A percentile compares a stretch with the other conserved stretches of the same genome.
These are phyloP conservation scores for Sitophilus oryzae DNA, from an alignment of 1,140 invertebrate genomes.

Conservation along the genomic window DNA sequence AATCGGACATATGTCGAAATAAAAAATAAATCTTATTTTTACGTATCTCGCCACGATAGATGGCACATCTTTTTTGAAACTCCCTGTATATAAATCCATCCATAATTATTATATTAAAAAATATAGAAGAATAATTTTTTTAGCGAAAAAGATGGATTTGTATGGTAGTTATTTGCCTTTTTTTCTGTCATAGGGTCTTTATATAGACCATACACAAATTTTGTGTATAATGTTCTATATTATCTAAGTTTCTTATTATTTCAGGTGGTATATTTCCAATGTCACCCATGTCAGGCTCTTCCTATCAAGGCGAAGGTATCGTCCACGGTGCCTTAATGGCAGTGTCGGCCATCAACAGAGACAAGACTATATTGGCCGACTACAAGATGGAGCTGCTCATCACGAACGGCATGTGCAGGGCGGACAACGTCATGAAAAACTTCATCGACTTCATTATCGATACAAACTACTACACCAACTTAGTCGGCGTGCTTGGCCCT, in stretches of 20 bases:
- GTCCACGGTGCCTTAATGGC: conserved; percentile 61
- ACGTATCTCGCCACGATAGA: too few species aligned
- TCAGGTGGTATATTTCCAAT: conserved; percentile 74
- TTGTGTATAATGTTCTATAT: neutral
- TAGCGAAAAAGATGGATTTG: too few species aligned
- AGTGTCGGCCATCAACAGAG: conserved; percentile 57
- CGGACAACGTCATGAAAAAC: conserved; percentile 70
- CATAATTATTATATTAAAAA: too few species aligned
- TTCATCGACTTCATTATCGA: conserved; percentile 69
- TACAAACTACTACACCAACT: conserved; percentile 46
- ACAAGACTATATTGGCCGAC: conserved; percentile 54
- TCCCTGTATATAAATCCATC: too few species aligned
- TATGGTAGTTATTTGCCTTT: too few species aligned
- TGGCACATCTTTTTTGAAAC: too few species aligned
- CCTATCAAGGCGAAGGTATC: conserved; percentile 58
- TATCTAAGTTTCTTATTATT: too few species aligned
- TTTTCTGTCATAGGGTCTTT: neutral
- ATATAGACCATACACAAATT: conserved; percentile 11
- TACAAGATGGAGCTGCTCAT: conserved; percentile 57
- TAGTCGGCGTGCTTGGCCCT: conserved; percentile 74
- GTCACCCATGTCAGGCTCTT: conserved; percentile 49
- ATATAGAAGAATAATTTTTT: too few species aligned
- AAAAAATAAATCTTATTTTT: too few species aligned
- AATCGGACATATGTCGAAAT: too few species aligned
- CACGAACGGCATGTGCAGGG: conserved; percentile 64